Evolutionary conservation across 2,888 invertebrate genomes (phyloP).

Genomic region (Mechanitis mazaeus): DNA sequence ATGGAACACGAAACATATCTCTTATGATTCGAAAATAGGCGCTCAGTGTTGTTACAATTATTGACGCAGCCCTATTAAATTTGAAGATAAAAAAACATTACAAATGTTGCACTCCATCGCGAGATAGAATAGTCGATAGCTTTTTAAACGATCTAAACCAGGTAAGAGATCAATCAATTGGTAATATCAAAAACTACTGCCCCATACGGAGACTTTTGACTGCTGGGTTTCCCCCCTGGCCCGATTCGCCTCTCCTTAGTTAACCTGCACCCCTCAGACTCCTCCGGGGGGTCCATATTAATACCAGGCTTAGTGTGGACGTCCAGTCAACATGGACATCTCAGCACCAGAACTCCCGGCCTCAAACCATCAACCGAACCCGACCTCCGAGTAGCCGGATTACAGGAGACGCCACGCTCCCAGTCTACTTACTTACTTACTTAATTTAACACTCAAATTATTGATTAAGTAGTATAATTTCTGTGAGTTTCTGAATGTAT

Average conservation of each 20-base stretch:
- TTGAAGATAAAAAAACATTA: too few species aligned
- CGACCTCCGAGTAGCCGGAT: slow-evolving; percentile 97
- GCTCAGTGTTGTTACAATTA: too few species aligned
- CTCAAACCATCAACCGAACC: slow-evolving; percentile 95
- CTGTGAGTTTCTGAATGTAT: too few species aligned
- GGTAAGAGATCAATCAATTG: too few species aligned
- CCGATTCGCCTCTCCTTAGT: slow-evolving; percentile 94
- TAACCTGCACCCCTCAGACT: slow-evolving; percentile 84
- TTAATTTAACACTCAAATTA: too few species aligned
- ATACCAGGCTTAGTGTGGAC: slow-evolving; percentile 98
- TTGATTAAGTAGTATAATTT: too few species aligned
- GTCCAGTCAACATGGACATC: slow-evolving; percentile 84
- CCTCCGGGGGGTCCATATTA: slow-evolving; percentile 95
- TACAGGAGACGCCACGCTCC: slow-evolving; percentile 99
- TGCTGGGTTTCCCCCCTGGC: slow-evolving; percentile 99
- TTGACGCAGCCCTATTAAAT: too few species aligned
- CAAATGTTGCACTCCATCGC: too few species aligned
- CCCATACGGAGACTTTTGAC: slow-evolving; percentile 99
- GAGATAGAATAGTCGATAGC: too few species aligned
- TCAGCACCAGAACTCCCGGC: slow-evolving; percentile 78
- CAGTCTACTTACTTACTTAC: slow-evolving; percentile 69
- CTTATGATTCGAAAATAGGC: too few species aligned
- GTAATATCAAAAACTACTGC: slow-evolving; percentile 81
- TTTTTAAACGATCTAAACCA: too few species aligned
- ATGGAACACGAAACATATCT: too few species aligned